phyloP scores from a whole-genome alignment of 2,888 invertebrate species.

The Resseliella maxima region DNA sequence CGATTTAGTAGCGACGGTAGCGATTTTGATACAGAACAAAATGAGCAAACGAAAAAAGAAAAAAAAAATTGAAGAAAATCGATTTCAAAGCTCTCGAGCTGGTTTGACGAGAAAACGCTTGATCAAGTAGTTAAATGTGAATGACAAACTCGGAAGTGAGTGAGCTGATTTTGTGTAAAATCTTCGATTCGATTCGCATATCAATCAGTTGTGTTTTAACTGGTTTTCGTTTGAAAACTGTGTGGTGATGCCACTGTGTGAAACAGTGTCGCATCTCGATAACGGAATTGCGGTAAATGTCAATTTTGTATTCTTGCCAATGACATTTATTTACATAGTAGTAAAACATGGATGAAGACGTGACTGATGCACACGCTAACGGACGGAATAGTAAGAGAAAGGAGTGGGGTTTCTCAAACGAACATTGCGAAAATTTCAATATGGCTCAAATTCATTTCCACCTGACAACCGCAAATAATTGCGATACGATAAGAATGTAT shows the following conservation, averaged over 20 bases:
- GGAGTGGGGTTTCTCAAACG: neutral
- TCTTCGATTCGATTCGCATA: neutral
- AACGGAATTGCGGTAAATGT: conserved; percentile 17
- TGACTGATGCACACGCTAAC: neutral
- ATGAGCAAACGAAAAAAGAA: neutral
- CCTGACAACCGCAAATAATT: conserved; percentile 34
- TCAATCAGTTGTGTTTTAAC: neutral
- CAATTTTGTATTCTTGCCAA: neutral
- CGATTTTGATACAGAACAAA: neutral
- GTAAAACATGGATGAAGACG: conserved; percentile 10
- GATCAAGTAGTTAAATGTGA: conserved; percentile 17
- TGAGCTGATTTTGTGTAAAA: neutral
- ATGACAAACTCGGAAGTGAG: neutral
- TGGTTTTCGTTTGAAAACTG: neutral
- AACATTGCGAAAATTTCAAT: neutral
- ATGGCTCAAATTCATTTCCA: conserved; percentile 29
- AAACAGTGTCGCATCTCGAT: neutral
- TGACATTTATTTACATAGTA: conserved; percentile 32
- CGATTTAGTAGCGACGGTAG: neutral
- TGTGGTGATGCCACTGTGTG: neutral
- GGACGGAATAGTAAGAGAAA: neutral
- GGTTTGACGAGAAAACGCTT: conserved; percentile 1
- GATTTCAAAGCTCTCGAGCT: conserved; percentile 5
- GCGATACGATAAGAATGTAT: neutral
- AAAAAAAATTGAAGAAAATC: neutral